phyloP scores from a whole-genome alignment of 2,888 invertebrate genomes.

The Oxytorus armatus region DNA sequence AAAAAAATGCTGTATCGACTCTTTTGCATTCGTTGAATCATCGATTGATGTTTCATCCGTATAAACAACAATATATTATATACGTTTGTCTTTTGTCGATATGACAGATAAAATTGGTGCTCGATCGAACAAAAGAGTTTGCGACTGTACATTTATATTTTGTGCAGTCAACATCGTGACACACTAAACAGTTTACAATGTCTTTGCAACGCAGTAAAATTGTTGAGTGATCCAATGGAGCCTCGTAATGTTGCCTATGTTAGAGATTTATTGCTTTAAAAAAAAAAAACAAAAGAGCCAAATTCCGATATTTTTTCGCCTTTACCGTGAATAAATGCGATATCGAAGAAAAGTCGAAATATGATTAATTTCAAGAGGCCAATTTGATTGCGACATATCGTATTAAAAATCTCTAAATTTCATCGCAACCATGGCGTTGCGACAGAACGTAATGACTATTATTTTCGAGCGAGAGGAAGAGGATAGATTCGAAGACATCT shows the following conservation, averaged over 20 bases:
- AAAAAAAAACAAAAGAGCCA: no score
- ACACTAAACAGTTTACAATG: background rate
- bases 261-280: no score
- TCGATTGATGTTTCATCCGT: background rate
- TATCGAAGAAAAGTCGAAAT: conserved; percentile 29
- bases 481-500: conserved; percentile 55
- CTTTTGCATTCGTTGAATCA: no score
- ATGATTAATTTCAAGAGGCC: conserved; percentile 19
- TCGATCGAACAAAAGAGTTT: conserved; percentile 19
- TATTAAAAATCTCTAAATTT: conserved; percentile 34
- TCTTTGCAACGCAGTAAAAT: background rate
- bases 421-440: conserved; percentile 33
- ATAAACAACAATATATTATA: conserved; percentile 21
- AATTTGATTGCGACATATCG: conserved; percentile 13
- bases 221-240: no score
- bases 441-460: conserved; percentile 54
- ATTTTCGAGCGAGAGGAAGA: conserved; percentile 38
- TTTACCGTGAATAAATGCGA: background rate
- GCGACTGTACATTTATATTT: background rate
- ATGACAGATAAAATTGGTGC: conserved; percentile 14
- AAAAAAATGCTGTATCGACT: no score
- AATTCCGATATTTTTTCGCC: background rate
- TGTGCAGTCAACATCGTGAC: background rate
- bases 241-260: no score
- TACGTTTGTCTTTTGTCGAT: background rate